These are phyloP conservation scores for Conomelus anceps DNA, from an alignment of 2,888 invertebrate genomes.

Conservation along the genomic window DNA sequence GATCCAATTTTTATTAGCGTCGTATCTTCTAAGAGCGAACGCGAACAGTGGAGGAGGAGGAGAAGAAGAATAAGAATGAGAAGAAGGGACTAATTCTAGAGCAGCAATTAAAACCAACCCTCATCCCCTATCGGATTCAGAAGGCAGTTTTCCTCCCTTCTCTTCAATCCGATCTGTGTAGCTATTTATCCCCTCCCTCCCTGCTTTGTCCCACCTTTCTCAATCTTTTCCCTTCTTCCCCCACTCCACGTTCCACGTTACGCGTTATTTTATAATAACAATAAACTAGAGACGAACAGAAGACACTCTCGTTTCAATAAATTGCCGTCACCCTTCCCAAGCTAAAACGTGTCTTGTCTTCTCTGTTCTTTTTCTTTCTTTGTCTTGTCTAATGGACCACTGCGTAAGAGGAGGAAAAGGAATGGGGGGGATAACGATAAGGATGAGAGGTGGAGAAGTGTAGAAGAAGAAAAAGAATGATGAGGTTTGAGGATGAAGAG, in stretches of 20 bases:
- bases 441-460: background rate
- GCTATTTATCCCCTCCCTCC: background rate
- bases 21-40: background rate
- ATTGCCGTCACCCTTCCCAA: constrained; percentile 1
- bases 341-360: background rate
- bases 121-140: background rate
- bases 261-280: constrained; percentile 12
- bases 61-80: background rate
- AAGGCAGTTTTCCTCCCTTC: background rate
- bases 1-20: constrained; percentile 7
- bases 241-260: background rate
- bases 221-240: background rate
- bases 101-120: background rate
- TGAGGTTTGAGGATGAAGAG: no score
- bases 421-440: background rate
- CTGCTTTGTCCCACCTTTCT: background rate
- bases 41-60: background rate
- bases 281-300: constrained; percentile 9
- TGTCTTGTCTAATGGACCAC: background rate
- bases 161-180: background rate
- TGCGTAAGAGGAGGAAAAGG: background rate
- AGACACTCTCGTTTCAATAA: constrained; percentile 11
- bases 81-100: background rate
- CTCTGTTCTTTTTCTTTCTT: background rate
- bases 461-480: no score